Percentiles rank a stretch among this genome's conserved stretches.
These are phyloP conservation scores for Trachythela sp. DNA, from an alignment of 64 coral and sea anemone species.

Conservation along the genomic window DNA sequence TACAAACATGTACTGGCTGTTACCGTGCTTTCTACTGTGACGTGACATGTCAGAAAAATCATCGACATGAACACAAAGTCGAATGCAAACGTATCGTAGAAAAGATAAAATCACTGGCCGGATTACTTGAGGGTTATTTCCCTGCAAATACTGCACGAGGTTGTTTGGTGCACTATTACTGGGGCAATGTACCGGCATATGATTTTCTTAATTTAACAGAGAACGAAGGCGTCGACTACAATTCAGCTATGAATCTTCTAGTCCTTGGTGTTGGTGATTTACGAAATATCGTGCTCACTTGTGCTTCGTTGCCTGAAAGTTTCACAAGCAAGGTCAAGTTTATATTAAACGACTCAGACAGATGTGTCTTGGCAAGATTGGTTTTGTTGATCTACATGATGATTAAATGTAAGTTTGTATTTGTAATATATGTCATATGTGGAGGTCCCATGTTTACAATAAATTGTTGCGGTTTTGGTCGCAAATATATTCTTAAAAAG, in stretches of 20 bases:
- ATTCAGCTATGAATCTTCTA: not conserved
- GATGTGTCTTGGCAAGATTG: not conserved
- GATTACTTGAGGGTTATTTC: not conserved
- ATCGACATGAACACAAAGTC: not conserved
- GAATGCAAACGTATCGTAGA: not conserved
- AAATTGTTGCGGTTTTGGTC: no score
- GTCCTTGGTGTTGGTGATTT: slow-evolving; percentile 1
- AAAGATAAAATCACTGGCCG: not conserved
- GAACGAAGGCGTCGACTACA: not conserved
- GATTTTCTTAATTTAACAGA: not conserved
- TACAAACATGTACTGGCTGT: not conserved
- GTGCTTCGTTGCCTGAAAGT: not conserved
- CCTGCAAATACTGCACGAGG: not conserved
- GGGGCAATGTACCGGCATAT: not conserved
- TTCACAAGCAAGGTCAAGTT: not conserved
- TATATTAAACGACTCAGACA: not conserved
- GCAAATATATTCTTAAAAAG: no score
- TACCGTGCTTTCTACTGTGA: not conserved
- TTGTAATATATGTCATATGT: no score
- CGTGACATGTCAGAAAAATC: not conserved
- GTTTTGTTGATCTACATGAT: not conserved
- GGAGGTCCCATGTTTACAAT: no score
- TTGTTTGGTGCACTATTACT: not conserved
- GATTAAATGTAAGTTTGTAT: slow-evolving; percentile 1
- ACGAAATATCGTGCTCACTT: not conserved